phyloP scores from a whole-genome alignment of 2,888 invertebrate genomes.

The Drosophila suboccidentalis region DNA sequence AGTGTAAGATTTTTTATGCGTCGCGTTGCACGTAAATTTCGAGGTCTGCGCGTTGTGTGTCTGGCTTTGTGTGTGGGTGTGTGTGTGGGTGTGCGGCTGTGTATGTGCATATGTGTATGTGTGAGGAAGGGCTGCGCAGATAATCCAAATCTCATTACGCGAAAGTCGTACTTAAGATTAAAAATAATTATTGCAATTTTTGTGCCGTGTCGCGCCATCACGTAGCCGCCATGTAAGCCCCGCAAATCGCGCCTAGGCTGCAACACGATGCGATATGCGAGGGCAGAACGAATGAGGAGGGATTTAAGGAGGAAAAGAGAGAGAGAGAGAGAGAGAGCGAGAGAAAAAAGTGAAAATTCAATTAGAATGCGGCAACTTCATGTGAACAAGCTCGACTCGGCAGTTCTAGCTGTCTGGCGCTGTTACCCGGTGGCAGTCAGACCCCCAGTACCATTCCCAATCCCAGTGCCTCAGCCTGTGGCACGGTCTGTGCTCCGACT shows the following conservation, averaged over 20 bases:
- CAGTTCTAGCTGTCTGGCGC: conserved; percentile 64
- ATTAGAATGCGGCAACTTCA: conserved; percentile 78
- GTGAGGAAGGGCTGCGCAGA: conserved; percentile 52
- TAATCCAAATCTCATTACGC: conserved; percentile 81
- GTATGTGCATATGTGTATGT: conserved; percentile 4
- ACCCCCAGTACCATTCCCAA: conserved; percentile 1
- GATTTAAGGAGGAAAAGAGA: neutral
- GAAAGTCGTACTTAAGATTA: conserved; percentile 80
- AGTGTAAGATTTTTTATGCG: conserved; percentile 51
- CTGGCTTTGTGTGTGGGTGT: conserved; percentile 13
- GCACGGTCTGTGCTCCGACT: conserved; percentile 49
- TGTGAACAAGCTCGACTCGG: conserved; percentile 58
- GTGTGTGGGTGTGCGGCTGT: neutral
- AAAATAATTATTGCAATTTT: conserved; percentile 81
- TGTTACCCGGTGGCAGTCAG: conserved; percentile 8
- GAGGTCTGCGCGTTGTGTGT: conserved; percentile 16
- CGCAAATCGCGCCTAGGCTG: conserved; percentile 26
- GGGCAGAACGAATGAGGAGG: neutral
- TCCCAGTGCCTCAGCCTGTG: conserved; percentile 13
- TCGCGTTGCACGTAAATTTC: conserved; percentile 48
- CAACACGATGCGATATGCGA: neutral
- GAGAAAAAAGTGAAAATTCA: conserved; percentile 76
- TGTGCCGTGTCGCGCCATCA: conserved; percentile 70
- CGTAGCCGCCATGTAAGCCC: conserved; percentile 56
- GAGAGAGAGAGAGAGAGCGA: neutral